Evolutionary conservation across 2,888 invertebrate genomes (phyloP), one percentile per base, ranked within the genome.

Genomic region (Platyscelio sp.): DNA sequence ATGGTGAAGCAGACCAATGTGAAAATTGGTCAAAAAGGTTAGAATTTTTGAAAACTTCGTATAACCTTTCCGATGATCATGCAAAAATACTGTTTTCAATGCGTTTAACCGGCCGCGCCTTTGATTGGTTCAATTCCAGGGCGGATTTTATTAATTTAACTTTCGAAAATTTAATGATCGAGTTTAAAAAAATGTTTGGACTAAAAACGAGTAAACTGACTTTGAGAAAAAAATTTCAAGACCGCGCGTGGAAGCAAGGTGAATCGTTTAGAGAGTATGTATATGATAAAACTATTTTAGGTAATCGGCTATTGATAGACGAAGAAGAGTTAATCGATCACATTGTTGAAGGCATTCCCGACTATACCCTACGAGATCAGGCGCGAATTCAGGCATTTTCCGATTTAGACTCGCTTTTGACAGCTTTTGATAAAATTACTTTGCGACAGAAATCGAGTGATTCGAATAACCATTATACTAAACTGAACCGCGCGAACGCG

Each of bases 171-270:
- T 26, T 56, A n/a, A 56, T 56, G 9, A 4, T 56, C 13, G 56
- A 24, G 26, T 56, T 56, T 56, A 56, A 11, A 26, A 27, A 56
- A 56, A 56, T 56, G 56, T 56, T 27, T n/a, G 56, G 56, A 27
- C n/a, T 3, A 15, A 56, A 56, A 27, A 26, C 26, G 13, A 56
- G 26, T 9, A 56, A 27, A 56, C 26, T 56, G 26, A 56, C 56
- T 3, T 18, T n/a, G 26, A 56, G 56, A 26, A 56, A 56, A 58
- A 33, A 33, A 9, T 58, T 58, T n/a, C 29, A 58, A 11, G 29
- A 58, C 20, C 58, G 58, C n/a, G 18, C 27, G 4, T 58, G 58
- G 58, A 58, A 58, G 33, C 18, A 58, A 6, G n/a, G 29, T 29
- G 58, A 58, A 27, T 58, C 58, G 29, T 58, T 58, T 29, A 1